Evolutionary conservation across 2,797 vertebrate species (phyloP).

Genomic region (Trichosurus vulpecula): DNA sequence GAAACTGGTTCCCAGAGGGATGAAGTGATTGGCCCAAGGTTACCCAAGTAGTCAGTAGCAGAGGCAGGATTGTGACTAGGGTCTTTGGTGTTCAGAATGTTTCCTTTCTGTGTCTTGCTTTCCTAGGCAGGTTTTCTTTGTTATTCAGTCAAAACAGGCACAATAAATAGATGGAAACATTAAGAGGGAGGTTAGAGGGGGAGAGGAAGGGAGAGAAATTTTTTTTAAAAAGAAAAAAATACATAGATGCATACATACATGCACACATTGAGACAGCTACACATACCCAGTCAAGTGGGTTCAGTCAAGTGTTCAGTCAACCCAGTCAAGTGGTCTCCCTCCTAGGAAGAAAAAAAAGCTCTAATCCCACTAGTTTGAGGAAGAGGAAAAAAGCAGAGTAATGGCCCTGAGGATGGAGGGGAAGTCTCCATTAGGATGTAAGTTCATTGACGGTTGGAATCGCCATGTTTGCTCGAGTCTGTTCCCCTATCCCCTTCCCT

Average conservation of each 20-base stretch:
- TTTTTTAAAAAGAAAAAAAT: too few species aligned
- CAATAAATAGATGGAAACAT: neutral
- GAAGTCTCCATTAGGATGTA: neutral
- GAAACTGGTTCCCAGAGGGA: neutral
- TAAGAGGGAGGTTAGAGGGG: neutral
- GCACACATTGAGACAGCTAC: neutral
- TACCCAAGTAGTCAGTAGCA: neutral
- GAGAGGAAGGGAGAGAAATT: too few species aligned
- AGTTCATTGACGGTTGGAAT: neutral
- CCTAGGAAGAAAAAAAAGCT: neutral
- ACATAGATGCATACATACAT: neutral
- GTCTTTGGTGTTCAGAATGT: neutral
- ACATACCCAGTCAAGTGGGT: neutral
- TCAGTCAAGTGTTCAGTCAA: neutral
- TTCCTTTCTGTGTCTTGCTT: neutral
- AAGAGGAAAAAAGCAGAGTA: neutral
- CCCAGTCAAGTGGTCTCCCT: too few species aligned
- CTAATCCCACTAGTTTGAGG: neutral
- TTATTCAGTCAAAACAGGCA: neutral
- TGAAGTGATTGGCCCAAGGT: neutral
- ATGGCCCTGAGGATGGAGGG: neutral
- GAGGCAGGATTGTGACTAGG: neutral
- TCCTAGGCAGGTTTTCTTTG: neutral
- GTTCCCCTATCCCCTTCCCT: neutral
- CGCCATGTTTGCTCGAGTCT: neutral